Evolutionary conservation across 64 coral and sea anemone species (phyloP), one percentile per base, ranked within the genome.

Genomic region (Anthopleura sola): DNA sequence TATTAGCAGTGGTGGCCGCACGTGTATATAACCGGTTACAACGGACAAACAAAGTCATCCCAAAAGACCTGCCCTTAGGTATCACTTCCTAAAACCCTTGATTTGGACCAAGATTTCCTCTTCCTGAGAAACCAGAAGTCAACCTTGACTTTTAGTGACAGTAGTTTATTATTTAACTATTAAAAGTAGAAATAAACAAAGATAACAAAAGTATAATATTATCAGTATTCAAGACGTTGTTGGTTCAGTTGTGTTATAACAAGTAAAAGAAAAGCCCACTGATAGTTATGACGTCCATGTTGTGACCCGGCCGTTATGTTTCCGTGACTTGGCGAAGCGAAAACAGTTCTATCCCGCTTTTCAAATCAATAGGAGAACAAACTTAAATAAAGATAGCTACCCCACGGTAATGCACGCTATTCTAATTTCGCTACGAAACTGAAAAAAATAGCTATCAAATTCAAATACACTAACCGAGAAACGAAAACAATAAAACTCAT

Each of bases 311-410:
- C n/a, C n/a, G 66, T 71, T 71, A 32, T 71, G n/a, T 32, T 71
- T 71, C 24, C 66, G 66, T 71, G 66, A 71, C 66, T 71, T 17
- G 66, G 66, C 66, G 66, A 20, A 71, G 28, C 66, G 29, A 71
- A 71, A 71, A 10, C 11, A 34, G 17, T 33, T 29, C 66, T 34
- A 20, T 71, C 66, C 28, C 66, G 26, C 29, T 33, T 71, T 34
- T 71, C 12, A 71, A 71, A 71, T 71, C 66, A 71, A 71, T 71
- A 71, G 66, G 28, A 71, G 29, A 34, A 34, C 66, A 71, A 34
- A 8, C 14, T 13, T 33, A 71, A 71, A 71, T 31, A 29, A 71
- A 71, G 66, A 71, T 71, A 71, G 23, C 23, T 8, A 3, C 3
- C 5, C 66, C 13, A 32, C 11, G 31, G 34, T 71, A 71, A 8